These are phyloP conservation scores for Spialia ferax DNA, from an alignment of 2,888 invertebrate genomes.

Conservation along the genomic window DNA sequence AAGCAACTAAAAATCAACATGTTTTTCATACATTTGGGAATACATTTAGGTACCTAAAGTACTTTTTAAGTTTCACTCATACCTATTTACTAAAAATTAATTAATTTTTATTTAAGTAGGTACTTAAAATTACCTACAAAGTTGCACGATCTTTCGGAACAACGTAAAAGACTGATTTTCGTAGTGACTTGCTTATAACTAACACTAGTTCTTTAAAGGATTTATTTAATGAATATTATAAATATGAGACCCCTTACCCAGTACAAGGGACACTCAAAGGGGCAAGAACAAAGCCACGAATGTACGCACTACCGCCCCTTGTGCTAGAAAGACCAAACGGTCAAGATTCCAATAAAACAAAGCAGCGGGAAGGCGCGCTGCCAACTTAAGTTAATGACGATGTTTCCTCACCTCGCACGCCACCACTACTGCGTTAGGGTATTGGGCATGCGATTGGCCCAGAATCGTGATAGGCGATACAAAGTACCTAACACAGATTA, in stretches of 20 bases:
- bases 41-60: too few relatives aligned
- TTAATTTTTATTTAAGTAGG: too few relatives aligned
- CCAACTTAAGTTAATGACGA: constrained; percentile 29
- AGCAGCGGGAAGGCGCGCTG: constrained; percentile 22
- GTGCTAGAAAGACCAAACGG: constrained; percentile 14
- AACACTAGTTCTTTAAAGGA: too few relatives aligned
- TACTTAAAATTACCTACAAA: too few relatives aligned
- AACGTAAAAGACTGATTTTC: too few relatives aligned
- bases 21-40: background rate
- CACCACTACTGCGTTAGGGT: constrained; percentile 26
- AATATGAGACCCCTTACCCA: background rate
- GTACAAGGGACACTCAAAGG: background rate
- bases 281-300: background rate
- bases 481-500: constrained; percentile 12
- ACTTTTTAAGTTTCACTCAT: too few relatives aligned
- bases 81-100: too few relatives aligned
- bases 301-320: constrained; percentile 10
- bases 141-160: too few relatives aligned
- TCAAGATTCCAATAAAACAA: constrained; percentile 23
- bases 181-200: too few relatives aligned
- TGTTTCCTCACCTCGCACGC: constrained; percentile 24
- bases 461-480: constrained; percentile 34
- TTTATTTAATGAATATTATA: too few relatives aligned
- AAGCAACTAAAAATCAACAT: background rate
- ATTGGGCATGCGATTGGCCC: constrained; percentile 32